Evolutionary conservation across 2,888 invertebrate species (phyloP).

Genomic region (Ramazzottius varieornatus): DNA sequence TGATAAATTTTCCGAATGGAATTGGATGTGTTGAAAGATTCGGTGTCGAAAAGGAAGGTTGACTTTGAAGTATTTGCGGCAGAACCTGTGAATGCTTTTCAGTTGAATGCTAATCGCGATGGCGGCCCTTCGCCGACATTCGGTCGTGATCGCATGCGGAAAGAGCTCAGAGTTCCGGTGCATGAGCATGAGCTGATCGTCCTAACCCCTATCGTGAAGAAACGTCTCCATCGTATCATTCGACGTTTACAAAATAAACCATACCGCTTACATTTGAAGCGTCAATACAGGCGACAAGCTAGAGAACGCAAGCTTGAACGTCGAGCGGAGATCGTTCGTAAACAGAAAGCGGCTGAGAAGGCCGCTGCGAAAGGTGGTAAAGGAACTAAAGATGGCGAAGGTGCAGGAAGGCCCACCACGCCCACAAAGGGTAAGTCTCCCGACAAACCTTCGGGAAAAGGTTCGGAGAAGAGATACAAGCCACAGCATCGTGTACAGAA

Average conservation of each 20-base stretch:
- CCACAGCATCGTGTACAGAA: neutral
- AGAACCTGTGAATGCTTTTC: no score
- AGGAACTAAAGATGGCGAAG: neutral
- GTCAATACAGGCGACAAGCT: neutral
- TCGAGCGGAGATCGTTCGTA: neutral
- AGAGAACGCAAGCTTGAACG: neutral
- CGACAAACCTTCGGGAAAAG: neutral
- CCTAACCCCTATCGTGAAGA: neutral
- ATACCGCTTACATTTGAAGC: neutral
- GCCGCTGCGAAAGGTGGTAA: neutral
- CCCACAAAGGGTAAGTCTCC: neutral
- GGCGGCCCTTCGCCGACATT: no score
- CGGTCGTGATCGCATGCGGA: no score
- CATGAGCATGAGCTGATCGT: neutral
- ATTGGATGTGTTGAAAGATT: neutral
- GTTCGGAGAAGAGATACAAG: neutral
- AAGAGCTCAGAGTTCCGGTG: neutral
- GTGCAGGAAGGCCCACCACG: neutral
- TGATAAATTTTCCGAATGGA: no score
- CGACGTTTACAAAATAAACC: neutral
- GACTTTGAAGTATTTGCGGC: neutral
- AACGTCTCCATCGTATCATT: neutral
- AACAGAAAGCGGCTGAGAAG: neutral
- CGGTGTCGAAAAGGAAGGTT: neutral
- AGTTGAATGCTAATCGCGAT: no score